Base-by-base conservation (phyloP, 2,113 vertebrate genomes). In the Brevimyrus niger region DNA sequence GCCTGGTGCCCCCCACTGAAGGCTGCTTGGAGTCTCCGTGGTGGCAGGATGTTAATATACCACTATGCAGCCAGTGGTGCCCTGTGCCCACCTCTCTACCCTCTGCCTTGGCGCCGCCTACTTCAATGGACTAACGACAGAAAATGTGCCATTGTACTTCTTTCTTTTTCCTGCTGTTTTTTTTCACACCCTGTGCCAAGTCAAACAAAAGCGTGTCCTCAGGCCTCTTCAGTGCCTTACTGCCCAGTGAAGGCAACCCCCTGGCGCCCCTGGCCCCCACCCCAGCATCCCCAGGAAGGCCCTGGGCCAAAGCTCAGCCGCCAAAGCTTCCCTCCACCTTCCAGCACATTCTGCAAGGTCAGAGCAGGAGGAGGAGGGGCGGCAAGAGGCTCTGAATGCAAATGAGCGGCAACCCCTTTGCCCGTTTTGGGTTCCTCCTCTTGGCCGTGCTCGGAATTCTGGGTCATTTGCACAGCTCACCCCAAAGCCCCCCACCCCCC, bases 401-500 rank as follows among this genome's bases (percentile, higher is more conserved):
- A 58, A 91, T 76, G 87, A 87, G 13, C 69, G 89, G 88, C 90
- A 42, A 69, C 87, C 83, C 4, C 65, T 76, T 89, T 88, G 90
- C 86, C 80, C 88, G 86, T 55, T 76, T 69, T 0, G 42, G 53
- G 53, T 65, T 23, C 65, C 87, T 93, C 88, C 92, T 92, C 93
- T 93, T 92, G 90, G 92, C 38, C 10, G 10, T 47, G 89, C 19
- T 15, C 19, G 87, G 42, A 58, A 3, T 61, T 53, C 89, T 91
- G 93, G 90, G 92, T 80, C 53, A 2, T 61, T 73, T 89, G 90
- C 91, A 93, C 84, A 90, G 88, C 87, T 92, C 84, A 90, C 89
- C 44, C 82, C 47, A 42, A 38, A 13, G 19, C 35, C 4, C 69
- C 38, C 27, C 50, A n/a, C 38, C 88, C 88, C 65, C 8, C 27